Evolutionary conservation across 2,888 invertebrate species (phyloP).

Genomic region (Drosophila quinaria): DNA sequence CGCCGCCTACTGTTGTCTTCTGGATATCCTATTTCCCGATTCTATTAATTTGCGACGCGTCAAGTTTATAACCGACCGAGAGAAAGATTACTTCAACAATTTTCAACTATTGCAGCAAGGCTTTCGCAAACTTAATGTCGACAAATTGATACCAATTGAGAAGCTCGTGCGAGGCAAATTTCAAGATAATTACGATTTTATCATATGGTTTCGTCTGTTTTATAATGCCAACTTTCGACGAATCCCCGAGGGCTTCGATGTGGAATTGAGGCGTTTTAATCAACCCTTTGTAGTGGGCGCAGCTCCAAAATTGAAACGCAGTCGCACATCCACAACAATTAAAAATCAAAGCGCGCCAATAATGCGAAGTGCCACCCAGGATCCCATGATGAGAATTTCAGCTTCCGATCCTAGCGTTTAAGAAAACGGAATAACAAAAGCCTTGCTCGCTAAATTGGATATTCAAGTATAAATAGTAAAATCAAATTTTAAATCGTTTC

Average conservation of each 20-base stretch:
- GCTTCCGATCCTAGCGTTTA: neutral
- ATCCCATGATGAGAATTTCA: neutral
- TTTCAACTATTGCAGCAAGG: slow-evolving; percentile 28
- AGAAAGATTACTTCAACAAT: slow-evolving; percentile 21
- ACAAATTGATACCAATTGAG: slow-evolving; percentile 25
- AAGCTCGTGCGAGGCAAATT: slow-evolving; percentile 33
- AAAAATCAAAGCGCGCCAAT: too few relatives aligned
- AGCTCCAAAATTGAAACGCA: neutral
- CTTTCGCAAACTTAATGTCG: slow-evolving; percentile 10
- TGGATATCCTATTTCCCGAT: slow-evolving; percentile 40
- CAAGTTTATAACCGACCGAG: slow-evolving; percentile 13
- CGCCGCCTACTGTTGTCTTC: slow-evolving; percentile 37
- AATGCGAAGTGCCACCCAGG: neutral
- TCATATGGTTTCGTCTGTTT: slow-evolving; percentile 43
- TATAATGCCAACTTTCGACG: slow-evolving; percentile 34
- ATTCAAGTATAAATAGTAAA: neutral
- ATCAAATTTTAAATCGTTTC: neutral
- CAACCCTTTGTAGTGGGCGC: neutral
- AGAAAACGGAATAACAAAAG: neutral
- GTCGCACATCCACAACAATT: neutral
- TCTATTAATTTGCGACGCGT: slow-evolving; percentile 21
- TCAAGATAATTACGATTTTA: slow-evolving; percentile 49
- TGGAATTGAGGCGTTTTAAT: slow-evolving; percentile 3
- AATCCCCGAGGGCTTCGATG: slow-evolving; percentile 15
- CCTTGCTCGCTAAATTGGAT: neutral